Percentiles rank a stretch among this genome's conserved stretches.
These are phyloP conservation scores for Strix uralensis DNA, from an alignment of 2,113 vertebrate genomes.

Conservation along the genomic window DNA sequence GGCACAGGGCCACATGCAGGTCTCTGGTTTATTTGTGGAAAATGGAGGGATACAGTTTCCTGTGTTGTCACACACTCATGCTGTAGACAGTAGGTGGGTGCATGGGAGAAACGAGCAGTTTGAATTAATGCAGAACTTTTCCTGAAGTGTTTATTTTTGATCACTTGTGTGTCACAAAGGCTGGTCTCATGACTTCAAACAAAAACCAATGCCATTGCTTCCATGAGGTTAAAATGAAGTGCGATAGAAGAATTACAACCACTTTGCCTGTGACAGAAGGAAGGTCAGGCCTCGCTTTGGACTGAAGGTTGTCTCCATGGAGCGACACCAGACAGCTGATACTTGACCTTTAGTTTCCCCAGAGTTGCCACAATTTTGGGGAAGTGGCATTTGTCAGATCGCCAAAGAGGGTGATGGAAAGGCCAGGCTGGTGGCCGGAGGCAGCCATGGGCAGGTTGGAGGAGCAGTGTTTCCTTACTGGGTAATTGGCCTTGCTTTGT, in stretches of 20 bases:
- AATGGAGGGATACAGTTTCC: neutral
- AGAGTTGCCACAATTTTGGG: conserved; percentile 20
- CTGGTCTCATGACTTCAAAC: neutral
- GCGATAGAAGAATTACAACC: neutral
- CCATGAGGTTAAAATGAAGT: conserved; percentile 23
- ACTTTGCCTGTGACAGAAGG: neutral
- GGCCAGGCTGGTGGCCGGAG: neutral
- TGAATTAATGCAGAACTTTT: conserved; percentile 10
- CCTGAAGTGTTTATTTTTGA: conserved; percentile 34
- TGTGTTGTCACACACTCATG: neutral
- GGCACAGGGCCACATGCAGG: neutral
- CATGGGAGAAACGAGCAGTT: conserved; percentile 29
- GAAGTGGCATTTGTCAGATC: conserved; percentile 60
- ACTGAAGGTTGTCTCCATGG: conserved; percentile 32
- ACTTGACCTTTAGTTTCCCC: conserved; percentile 68
- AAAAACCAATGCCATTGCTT: neutral
- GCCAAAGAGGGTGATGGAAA: neutral
- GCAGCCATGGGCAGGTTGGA: rapidly evolving
- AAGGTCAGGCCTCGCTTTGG: conserved; percentile 24
- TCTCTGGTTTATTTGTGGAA: conserved; percentile 5
- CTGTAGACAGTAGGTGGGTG: neutral
- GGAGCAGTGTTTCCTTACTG: neutral
- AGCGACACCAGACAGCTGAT: conserved; percentile 55
- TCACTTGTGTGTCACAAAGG: neutral
- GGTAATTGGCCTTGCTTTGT: neutral